Percentiles rank a stretch among this genome's conserved stretches.
These are phyloP conservation scores for Etia nguti DNA, from an alignment of 2,113 vertebrate genomes.

Conservation along the genomic window DNA sequence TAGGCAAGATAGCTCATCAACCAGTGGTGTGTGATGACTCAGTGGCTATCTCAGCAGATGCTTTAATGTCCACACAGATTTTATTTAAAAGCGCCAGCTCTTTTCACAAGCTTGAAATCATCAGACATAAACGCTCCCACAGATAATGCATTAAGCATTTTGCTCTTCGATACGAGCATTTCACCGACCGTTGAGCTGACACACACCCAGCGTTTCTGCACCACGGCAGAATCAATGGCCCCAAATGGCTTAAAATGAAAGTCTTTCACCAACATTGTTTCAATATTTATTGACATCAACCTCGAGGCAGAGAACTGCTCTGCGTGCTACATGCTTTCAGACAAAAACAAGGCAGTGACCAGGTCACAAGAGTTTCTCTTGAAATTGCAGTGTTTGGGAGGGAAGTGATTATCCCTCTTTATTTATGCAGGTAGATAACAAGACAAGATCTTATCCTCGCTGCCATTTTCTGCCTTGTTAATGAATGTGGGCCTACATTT, in stretches of 20 bases:
- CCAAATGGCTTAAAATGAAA: conserved; percentile 53
- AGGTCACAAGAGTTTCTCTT: neutral
- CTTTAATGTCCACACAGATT: neutral
- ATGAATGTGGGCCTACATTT: neutral
- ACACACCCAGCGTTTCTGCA: neutral
- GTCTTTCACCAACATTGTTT: conserved; percentile 35
- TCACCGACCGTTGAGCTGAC: neutral
- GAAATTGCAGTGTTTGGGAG: neutral
- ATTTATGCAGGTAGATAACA: neutral
- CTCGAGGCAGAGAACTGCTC: neutral
- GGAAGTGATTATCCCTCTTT: neutral
- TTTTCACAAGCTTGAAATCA: neutral
- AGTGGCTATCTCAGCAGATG: neutral
- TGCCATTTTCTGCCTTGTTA: neutral
- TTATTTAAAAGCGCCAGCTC: neutral
- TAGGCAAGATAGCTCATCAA: neutral
- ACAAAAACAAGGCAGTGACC: neutral
- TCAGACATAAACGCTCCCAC: neutral
- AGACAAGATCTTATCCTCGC: neutral
- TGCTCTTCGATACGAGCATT: neutral
- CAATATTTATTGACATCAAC: conserved; percentile 28
- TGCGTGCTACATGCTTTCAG: neutral
- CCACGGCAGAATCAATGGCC: conserved; percentile 27
- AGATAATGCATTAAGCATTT: neutral
- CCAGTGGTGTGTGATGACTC: neutral